Evolutionary conservation across 2,888 invertebrate species (phyloP).

Genomic region (Caenorhabditis virilis): DNA sequence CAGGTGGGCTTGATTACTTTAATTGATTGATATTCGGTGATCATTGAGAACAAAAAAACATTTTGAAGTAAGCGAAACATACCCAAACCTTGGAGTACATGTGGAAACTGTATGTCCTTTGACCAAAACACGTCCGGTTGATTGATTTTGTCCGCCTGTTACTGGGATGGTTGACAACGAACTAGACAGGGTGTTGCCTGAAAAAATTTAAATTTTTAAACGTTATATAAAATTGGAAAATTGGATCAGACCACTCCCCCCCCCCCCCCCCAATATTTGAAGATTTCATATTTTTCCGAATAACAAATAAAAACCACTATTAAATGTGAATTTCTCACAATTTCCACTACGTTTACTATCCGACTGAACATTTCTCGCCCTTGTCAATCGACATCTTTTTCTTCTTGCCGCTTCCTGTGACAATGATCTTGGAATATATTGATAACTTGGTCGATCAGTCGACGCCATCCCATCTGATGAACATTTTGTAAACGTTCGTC

Average conservation of each 20-base stretch:
- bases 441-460: conserved; percentile 19
- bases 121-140: conserved; percentile 44
- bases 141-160: conserved; percentile 7
- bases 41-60: no score
- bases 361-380: conserved; percentile 17
- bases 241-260: neutral
- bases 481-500: conserved; percentile 15
- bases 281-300: neutral
- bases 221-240: neutral
- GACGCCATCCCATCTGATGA: conserved; percentile 29
- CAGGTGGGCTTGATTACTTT: no score
- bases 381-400: conserved; percentile 23
- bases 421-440: conserved; percentile 4
- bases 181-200: conserved; percentile 36
- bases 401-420: conserved; percentile 14
- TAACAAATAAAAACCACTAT: no score
- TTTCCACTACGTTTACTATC: conserved; percentile 16
- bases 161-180: conserved; percentile 38
- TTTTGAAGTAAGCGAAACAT: neutral
- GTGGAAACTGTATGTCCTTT: conserved; percentile 56
- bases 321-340: no score
- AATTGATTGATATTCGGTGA: no score
- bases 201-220: conserved; percentile 5
- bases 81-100: conserved; percentile 35
- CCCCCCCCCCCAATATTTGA: neutral